These are phyloP conservation scores for Siphamia tubifer DNA, from an alignment of 2,113 vertebrate genomes.

Conservation along the genomic window DNA sequence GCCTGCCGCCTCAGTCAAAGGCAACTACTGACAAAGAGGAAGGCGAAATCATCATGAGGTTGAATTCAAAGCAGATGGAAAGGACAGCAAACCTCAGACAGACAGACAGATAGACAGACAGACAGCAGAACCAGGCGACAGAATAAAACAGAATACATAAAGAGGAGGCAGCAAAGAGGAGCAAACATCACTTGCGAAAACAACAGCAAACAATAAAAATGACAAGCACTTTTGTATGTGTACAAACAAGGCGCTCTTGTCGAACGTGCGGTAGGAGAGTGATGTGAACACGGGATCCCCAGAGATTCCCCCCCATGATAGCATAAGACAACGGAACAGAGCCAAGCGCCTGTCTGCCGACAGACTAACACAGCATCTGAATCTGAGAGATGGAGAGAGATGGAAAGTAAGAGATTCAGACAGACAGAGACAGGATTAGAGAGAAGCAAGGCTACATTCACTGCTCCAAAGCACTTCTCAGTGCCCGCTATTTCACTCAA, in stretches of 20 bases:
- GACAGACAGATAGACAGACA: constrained; percentile 33
- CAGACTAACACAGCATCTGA: constrained; percentile 22
- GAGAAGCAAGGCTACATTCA: constrained; percentile 5
- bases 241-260: constrained; percentile 60
- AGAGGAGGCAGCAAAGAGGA: constrained; percentile 15
- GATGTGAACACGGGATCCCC: constrained; percentile 62
- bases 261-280: constrained; percentile 39
- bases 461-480: constrained; percentile 13
- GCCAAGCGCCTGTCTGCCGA: constrained; percentile 43
- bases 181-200: constrained; percentile 29
- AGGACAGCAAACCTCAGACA: constrained; percentile 24
- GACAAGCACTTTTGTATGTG: constrained; percentile 54
- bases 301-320: constrained; percentile 47
- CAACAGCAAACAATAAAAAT: constrained; percentile 38
- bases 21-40: constrained; percentile 67
- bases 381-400: constrained; percentile 36
- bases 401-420: constrained; percentile 21
- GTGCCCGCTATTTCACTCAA: neutral
- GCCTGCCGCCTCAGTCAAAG: constrained; percentile 65
- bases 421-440: constrained; percentile 23
- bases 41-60: constrained; percentile 62
- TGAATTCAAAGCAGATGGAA: constrained; percentile 46
- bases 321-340: constrained; percentile 46
- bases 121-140: constrained; percentile 5
- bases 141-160: constrained; percentile 10